Evolutionary conservation across 2,888 invertebrate genomes (phyloP).

Genomic region (Ferdinandea cuprea): DNA sequence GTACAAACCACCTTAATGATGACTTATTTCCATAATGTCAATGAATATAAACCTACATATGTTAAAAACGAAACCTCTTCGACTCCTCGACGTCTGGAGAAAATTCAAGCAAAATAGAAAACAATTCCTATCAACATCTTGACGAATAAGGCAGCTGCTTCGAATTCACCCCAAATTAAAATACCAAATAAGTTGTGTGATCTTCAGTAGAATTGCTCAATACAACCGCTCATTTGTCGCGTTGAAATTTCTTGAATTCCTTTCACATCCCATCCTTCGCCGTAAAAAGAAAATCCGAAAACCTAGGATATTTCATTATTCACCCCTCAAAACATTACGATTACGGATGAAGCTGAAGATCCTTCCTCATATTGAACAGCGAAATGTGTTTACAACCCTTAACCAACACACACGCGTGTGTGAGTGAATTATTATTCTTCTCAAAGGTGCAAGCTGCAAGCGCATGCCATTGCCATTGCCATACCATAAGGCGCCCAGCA

Average conservation of each 20-base stretch:
- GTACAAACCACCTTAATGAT: too few relatives aligned
- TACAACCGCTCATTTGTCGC: slow-evolving; percentile 39
- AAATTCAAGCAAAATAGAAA: too few relatives aligned
- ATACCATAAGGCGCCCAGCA: slow-evolving; percentile 59
- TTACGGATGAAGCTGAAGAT: slow-evolving; percentile 26
- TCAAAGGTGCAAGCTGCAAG: slow-evolving; percentile 64
- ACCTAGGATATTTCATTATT: slow-evolving; percentile 10
- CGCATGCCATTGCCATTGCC: slow-evolving; percentile 66
- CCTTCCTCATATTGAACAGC: background rate
- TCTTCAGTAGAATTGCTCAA: slow-evolving; percentile 46
- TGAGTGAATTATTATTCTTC: slow-evolving; percentile 5
- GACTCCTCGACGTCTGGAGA: slow-evolving; percentile 25
- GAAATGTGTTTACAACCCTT: slow-evolving; percentile 22
- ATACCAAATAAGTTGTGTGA: slow-evolving; percentile 55
- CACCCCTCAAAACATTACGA: slow-evolving; percentile 43
- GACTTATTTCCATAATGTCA: too few relatives aligned
- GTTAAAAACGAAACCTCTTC: background rate
- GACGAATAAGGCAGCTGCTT: slow-evolving; percentile 52
- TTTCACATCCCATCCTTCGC: slow-evolving; percentile 24
- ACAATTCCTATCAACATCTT: background rate
- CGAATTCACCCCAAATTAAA: slow-evolving; percentile 61
- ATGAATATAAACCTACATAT: background rate
- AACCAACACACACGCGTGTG: background rate
- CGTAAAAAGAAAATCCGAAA: slow-evolving; percentile 21
- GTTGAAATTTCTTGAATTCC: slow-evolving; percentile 46